Conservation (phyloP, 2,797 vertebrate genomes). For the Synaphobranchus kaupii region DNA sequence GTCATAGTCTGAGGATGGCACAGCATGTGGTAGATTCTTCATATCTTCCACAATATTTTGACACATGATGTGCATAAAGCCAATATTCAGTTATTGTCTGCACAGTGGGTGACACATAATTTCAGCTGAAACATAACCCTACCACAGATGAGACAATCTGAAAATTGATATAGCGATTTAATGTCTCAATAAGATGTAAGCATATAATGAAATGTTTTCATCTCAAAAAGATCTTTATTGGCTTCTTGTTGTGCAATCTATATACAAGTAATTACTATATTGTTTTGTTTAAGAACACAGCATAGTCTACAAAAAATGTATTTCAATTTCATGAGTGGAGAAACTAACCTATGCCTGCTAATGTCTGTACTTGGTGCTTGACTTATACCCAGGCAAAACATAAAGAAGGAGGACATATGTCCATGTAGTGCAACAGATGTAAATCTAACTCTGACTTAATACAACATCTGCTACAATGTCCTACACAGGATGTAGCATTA, state of each 20-base stretch:
- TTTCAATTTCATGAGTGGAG: background rate
- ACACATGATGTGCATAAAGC: background rate
- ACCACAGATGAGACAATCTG: background rate
- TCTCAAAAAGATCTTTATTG: background rate
- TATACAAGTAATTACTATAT: background rate
- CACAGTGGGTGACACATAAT: background rate
- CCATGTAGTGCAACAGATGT: background rate
- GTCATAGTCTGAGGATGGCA: background rate
- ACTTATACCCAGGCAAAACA: background rate
- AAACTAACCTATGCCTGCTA: background rate
- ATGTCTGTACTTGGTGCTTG: background rate
- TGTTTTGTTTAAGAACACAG: background rate
- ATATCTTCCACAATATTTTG: background rate
- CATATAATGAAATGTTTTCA: background rate
- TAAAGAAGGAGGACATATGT: background rate
- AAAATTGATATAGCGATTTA: background rate
- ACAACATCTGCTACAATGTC: background rate
- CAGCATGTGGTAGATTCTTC: background rate
- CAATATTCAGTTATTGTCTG: background rate
- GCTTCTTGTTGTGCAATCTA: background rate
- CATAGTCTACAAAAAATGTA: background rate
- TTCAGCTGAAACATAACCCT: background rate
- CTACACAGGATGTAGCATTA: background rate
- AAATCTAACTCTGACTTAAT: background rate
- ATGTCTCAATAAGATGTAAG: background rate